Percentiles rank a stretch among this genome's conserved stretches.
Conservation (phyloP, 92 coral and sea anemone genomes). For the Montipora capitata region DNA sequence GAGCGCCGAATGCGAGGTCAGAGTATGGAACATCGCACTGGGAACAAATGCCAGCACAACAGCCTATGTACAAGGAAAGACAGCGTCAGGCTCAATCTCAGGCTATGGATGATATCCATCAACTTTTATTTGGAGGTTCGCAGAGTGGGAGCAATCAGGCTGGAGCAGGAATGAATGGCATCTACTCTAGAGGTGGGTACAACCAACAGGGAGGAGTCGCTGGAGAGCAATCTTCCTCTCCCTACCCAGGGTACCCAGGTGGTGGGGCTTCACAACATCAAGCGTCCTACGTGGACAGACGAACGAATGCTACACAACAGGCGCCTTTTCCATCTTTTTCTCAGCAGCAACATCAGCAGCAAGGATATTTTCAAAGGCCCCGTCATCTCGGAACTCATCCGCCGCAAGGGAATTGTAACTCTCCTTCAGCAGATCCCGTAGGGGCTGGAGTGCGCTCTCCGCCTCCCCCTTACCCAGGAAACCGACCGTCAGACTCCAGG, state of each 20-base stretch:
- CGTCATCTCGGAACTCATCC: slow-evolving; percentile 77
- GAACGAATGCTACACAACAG: slow-evolving; percentile 80
- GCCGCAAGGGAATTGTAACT: slow-evolving; percentile 88
- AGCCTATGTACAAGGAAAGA: slow-evolving; percentile 84
- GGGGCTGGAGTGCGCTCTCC: slow-evolving; percentile 94
- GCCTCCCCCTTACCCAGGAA: slow-evolving; percentile 95
- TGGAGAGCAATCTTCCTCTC: slow-evolving; percentile 73
- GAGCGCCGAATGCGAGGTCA: slow-evolving; percentile 62
- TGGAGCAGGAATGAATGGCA: slow-evolving; percentile 80
- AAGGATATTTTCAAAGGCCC: slow-evolving; percentile 83
- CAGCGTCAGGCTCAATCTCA: slow-evolving; percentile 80
- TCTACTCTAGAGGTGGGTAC: slow-evolving; percentile 78
- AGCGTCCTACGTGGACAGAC: slow-evolving; percentile 79
- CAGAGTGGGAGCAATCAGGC: slow-evolving; percentile 79
- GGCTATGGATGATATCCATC: slow-evolving; percentile 93
- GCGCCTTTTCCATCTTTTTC: slow-evolving; percentile 80
- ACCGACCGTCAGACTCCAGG: slow-evolving; percentile 77
- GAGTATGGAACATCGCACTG: slow-evolving; percentile 86
- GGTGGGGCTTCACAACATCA: slow-evolving; percentile 81
- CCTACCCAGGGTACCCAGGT: slow-evolving; percentile 74
- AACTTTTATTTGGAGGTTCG: slow-evolving; percentile 83
- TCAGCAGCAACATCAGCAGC: slow-evolving; percentile 72
- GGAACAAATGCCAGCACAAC: slow-evolving; percentile 83
- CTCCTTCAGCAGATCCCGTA: slow-evolving; percentile 92
- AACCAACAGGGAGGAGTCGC: slow-evolving; percentile 68